A percentile compares a stretch with the other conserved stretches of the same genome.
Conservation (phyloP, 2,113 vertebrate species). For the Hypanus sabinus region DNA sequence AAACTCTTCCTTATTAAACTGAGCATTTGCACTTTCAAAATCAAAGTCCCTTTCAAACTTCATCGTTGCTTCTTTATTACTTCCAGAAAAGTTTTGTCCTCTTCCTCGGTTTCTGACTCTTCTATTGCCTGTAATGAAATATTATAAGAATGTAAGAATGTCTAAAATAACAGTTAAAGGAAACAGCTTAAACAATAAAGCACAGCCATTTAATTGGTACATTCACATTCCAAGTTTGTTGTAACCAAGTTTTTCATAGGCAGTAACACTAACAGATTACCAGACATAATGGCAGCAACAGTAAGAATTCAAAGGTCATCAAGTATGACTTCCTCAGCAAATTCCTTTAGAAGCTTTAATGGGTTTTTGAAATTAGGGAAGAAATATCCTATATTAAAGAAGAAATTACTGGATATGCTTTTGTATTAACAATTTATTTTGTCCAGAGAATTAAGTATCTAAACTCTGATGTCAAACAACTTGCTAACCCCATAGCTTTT, state of each 20-base stretch:
- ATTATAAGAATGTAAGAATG: not conserved
- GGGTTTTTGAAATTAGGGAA: not conserved
- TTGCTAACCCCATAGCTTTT: not conserved
- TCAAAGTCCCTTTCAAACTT: conserved; percentile 96
- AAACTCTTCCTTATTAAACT: conserved; percentile 85
- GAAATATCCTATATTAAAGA: not conserved
- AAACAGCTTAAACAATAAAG: not conserved
- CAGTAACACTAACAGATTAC: too few species aligned
- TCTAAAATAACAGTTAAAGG: not conserved
- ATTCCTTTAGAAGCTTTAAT: not conserved
- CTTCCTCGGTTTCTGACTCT: conserved; percentile 74
- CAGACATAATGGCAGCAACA: too few species aligned
- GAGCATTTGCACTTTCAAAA: conserved; percentile 91
- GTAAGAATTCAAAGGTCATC: not conserved
- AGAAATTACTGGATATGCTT: not conserved
- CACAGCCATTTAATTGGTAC: too few species aligned
- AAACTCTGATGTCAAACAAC: not conserved
- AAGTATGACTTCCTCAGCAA: not conserved
- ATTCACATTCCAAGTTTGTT: not conserved
- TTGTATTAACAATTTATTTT: not conserved
- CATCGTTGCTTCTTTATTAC: conserved; percentile 69
- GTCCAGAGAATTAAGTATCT: not conserved
- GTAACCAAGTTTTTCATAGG: not conserved
- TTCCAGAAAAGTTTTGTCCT: conserved; percentile 71
- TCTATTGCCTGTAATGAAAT: conserved; percentile 62